Percentiles rank a stretch among this genome's conserved stretches.
These are phyloP conservation scores for Ornithoptera priamus DNA, from an alignment of 2,888 invertebrate species.

Conservation along the genomic window DNA sequence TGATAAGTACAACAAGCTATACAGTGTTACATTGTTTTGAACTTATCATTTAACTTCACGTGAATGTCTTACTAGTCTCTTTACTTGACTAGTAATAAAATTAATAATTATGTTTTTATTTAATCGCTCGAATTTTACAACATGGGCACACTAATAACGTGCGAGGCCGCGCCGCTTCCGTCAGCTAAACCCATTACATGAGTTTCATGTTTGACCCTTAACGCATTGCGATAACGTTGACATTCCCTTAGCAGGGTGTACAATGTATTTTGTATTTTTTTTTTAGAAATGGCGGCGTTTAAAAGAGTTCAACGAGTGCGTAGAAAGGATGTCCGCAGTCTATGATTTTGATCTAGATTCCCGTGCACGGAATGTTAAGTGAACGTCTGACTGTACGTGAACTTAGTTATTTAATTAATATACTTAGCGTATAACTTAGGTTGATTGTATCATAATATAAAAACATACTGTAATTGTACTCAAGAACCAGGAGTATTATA, in stretches of 20 bases:
- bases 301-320: constrained; percentile 66
- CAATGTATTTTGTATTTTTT: constrained; percentile 40
- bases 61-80: no score
- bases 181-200: constrained; percentile 41
- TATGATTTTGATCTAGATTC: constrained; percentile 42
- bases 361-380: constrained; percentile 24
- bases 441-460: no score
- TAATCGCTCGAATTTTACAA: constrained; percentile 6
- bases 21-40: no score
- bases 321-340: constrained; percentile 57
- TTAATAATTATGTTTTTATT: background rate
- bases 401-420: background rate
- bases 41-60: no score
- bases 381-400: background rate
- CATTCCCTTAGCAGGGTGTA: constrained; percentile 32
- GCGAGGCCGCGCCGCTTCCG: constrained; percentile 64
- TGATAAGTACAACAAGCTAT: no score
- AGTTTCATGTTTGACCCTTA: constrained; percentile 38
- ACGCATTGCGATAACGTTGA: constrained; percentile 29
- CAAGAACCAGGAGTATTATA: no score
- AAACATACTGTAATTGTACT: no score
- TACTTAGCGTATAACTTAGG: background rate
- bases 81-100: no score
- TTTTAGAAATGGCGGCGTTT: constrained; percentile 47
- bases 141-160: constrained; percentile 44